Conservation (phyloP, 2,888 invertebrate genomes). For the Neria commutata region DNA sequence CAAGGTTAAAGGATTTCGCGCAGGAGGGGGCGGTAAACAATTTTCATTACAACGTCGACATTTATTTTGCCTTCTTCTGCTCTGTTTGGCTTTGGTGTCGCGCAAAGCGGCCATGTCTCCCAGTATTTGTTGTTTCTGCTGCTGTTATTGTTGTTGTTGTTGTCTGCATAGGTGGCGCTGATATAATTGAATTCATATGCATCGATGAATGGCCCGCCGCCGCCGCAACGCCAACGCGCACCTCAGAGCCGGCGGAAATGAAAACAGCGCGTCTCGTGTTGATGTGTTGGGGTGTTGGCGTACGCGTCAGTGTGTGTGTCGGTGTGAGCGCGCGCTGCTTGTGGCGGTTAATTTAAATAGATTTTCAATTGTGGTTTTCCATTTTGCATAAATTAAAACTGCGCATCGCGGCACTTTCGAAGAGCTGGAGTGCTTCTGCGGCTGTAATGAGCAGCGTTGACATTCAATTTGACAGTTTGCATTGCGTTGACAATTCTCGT, state of each 20-base stretch:
- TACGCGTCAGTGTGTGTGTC: too few species aligned
- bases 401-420: too few species aligned
- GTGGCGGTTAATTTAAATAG: constrained; percentile 52
- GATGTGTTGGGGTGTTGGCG: neutral
- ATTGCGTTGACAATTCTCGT: too few species aligned
- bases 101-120: neutral
- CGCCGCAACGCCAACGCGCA: neutral
- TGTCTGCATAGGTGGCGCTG: constrained; percentile 47
- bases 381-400: constrained; percentile 58
- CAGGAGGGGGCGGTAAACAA: constrained; percentile 27
- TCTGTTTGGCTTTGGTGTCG: too few species aligned
- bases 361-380: constrained; percentile 58
- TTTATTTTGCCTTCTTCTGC: constrained; percentile 34
- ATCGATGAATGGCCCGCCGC: constrained; percentile 42
- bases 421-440: too few species aligned
- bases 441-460: too few species aligned
- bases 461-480: too few species aligned
- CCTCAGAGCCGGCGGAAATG: constrained; percentile 30
- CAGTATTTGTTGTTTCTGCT: constrained; percentile 13
- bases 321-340: constrained; percentile 27
- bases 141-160: constrained; percentile 29
- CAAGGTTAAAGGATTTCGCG: constrained; percentile 39
- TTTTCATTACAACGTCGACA: constrained; percentile 46
- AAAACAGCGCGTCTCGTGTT: constrained; percentile 10
- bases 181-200: constrained; percentile 60